Evolutionary conservation across 2,888 invertebrate genomes (phyloP), one percentile per base, ranked within the genome.

Genomic region (Oscheius onirici): DNA sequence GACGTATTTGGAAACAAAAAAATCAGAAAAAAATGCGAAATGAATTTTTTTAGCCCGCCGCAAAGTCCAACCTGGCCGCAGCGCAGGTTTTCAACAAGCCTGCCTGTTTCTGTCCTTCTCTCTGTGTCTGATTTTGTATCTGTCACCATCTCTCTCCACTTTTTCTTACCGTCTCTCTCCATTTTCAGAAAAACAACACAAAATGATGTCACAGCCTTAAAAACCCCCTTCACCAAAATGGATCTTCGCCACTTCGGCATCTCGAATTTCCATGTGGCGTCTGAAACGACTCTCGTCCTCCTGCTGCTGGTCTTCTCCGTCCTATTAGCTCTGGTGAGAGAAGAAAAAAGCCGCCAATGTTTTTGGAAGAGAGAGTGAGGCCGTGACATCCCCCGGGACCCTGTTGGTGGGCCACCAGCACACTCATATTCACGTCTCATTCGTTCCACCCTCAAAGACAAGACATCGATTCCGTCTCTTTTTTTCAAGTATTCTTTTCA

Each of bases 401-500:
- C 22, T 34, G 34, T 34, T 34, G n/a, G 46, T 26, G 49, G 49
- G 22, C 44, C 46, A 44, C 61, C 61, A 22, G 43, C 26, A 15
- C 61, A 13, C 46, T 46, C 63, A 49, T 63, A 63, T 63, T 63
- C 49, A 60, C 60, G 60, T 43, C 60, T 43, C 44, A 60, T 60
- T 60, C 20, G 5, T n/a, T n/a, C n/a, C n/a, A n/a, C 34, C 8
- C 34, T 34, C 60, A 41, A 43, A 41, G 22, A 15, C 41, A n/a
- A 49, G n/a, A 46, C 63, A 63, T 63, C 49, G 63, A 63, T 63
- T 63, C 17, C 15, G 17, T n/a, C 41, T 43, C 26, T 63, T 63
- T 63, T 46, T 26, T 49, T 17, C 49, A n/a, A n/a, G n/a, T n/a
- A n/a, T n/a, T n/a, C n/a, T 41, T 71, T 71, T 54, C 70, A 78